A percentile compares a stretch with the other conserved stretches of the same genome.
Conservation (phyloP, 2,113 vertebrate species). For the Vulpes ferrilata region DNA sequence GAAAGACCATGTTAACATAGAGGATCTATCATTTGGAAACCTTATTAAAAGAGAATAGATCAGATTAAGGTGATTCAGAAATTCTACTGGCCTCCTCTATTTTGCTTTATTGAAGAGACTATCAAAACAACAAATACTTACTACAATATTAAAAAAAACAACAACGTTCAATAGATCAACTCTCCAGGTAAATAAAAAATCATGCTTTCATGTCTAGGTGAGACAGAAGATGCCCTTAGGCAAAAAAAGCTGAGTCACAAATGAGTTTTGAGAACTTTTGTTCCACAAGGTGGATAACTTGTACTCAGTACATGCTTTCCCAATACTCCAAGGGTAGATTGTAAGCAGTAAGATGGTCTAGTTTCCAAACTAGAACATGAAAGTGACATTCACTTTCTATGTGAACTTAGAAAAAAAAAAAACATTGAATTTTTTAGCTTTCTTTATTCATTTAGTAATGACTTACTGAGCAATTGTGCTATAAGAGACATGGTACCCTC, state of each 20-base stretch:
- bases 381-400: background rate
- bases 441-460: background rate
- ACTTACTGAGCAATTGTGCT: background rate
- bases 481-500: background rate
- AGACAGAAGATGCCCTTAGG: background rate
- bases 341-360: background rate
- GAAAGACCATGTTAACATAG: background rate
- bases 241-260: background rate
- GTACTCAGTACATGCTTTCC: background rate
- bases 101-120: constrained; percentile 2
- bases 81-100: background rate
- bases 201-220: background rate
- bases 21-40: background rate
- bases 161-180: background rate
- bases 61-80: background rate
- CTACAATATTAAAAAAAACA: background rate
- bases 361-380: background rate
- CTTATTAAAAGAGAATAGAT: background rate
- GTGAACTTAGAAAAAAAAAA: background rate
- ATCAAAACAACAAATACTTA: background rate
- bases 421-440: background rate
- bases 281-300: background rate
- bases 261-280: background rate
- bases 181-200: background rate
- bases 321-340: fast-evolving